Conservation (phyloP, 2,113 vertebrate genomes). For the Lophius piscatorius region DNA sequence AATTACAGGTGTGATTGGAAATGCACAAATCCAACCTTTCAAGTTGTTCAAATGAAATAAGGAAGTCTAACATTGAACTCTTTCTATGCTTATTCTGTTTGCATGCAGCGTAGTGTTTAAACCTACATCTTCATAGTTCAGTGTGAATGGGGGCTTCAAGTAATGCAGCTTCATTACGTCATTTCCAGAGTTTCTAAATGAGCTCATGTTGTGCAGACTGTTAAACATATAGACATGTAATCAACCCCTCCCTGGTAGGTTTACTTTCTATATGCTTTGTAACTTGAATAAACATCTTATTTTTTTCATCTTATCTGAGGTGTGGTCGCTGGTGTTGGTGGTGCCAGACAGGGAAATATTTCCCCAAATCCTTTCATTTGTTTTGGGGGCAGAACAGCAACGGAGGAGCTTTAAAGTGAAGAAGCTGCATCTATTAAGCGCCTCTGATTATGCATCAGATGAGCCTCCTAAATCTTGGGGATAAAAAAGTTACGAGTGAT, state of each 20-base stretch:
- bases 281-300: not conserved
- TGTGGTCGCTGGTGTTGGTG: not conserved
- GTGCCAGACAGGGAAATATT: not conserved
- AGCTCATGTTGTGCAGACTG: not conserved
- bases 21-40: no score
- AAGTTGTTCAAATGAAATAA: no score
- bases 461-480: not conserved
- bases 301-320: not conserved
- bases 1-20: no score
- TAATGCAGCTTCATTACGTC: not conserved
- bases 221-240: not conserved
- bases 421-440: not conserved
- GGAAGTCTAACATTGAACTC: no score
- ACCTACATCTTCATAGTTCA: no score
- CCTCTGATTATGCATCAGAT: not conserved
- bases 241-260: not conserved
- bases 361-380: not conserved
- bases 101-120: no score
- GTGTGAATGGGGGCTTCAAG: no score
- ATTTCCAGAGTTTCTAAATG: not conserved
- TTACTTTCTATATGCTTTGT: not conserved
- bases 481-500: not conserved
- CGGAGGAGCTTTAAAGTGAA: not conserved
- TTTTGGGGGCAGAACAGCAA: not conserved
- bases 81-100: no score